Evolutionary conservation across 2,888 invertebrate species (phyloP), one percentile per base, ranked within the genome.

Genomic region (Cordilura impudica): DNA sequence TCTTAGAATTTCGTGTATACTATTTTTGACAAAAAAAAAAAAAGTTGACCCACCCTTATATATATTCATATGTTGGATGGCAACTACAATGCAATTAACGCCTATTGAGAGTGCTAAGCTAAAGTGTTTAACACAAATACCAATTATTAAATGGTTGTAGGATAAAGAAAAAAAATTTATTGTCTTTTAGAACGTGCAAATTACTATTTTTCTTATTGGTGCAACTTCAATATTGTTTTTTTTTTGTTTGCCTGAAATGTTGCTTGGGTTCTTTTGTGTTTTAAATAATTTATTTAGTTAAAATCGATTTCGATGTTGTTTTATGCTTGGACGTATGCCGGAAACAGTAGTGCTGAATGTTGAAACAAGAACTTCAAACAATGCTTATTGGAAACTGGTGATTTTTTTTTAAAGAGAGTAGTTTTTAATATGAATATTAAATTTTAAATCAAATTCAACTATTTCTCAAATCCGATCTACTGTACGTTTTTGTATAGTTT

Each of bases 281-380:
- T 31, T 74, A 66, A 73, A 78, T 78, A 74, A 78, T 70, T 78
- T 65, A 78, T 78, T 70, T 60, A 70, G 53, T 70, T 78, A 53
- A 74, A 78, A 78, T 78, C 70, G 78, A 78, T 73, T 74, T 74
- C 70, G 53, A 74, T 65, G 47, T 53, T 45, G 12, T 63, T 47
- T 21, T 53, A 53, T 53, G 16, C 7, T n/a, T 26, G 12, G 26
- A 56, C 58, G 21, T 39, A 19, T 47, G 31, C 7, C n/a, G 45
- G 12, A 31, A 35, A 67, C 54, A 54, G 67, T 63, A 54, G 69
- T n/a, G 16, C 10, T 3, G 8, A 10, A 16, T 31, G 7, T 0
- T 2, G 2, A 23, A 6, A 21, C 2, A 21, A 49, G 8, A 29
- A 53, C 7, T 53, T 14, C 2, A 18, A 29, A 16, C 3, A 4